Percentiles rank a stretch among this genome's conserved stretches.
These are phyloP conservation scores for Hemicrepidius hirtus DNA, from an alignment of 2,888 invertebrate genomes.

Conservation along the genomic window DNA sequence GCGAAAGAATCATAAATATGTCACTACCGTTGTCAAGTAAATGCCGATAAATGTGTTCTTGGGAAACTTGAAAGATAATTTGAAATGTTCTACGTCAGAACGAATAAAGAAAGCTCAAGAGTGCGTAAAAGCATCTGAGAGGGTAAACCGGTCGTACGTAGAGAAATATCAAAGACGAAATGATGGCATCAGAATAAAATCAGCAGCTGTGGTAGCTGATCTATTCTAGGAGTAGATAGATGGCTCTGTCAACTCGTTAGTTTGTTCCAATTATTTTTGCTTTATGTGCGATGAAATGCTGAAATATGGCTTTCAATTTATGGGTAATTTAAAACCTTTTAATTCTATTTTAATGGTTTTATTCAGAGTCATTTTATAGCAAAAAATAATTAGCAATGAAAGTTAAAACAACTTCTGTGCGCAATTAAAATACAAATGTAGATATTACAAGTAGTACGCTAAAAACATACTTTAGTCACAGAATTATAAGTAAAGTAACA, in stretches of 20 bases:
- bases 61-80: constrained; percentile 65
- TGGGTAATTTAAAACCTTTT: constrained; percentile 53
- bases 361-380: constrained; percentile 50
- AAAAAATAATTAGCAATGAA: constrained; percentile 47
- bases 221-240: constrained; percentile 69
- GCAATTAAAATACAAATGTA: constrained; percentile 44
- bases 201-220: constrained; percentile 67
- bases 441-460: constrained; percentile 24
- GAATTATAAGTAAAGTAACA: constrained; percentile 40
- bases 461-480: constrained; percentile 39
- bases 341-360: constrained; percentile 50
- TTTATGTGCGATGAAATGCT: constrained; percentile 68
- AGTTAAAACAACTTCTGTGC: constrained; percentile 41
- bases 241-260: constrained; percentile 67
- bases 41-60: constrained; percentile 73
- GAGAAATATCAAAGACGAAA: constrained; percentile 42
- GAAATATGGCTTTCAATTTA: constrained; percentile 64
- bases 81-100: constrained; percentile 43
- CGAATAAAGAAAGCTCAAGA: constrained; percentile 32
- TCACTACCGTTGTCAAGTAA: constrained; percentile 72
- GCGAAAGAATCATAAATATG: constrained; percentile 72
- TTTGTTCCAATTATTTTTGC: constrained; percentile 70
- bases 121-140: constrained; percentile 12
- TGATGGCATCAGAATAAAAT: constrained; percentile 57
- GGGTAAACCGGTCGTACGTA: constrained; percentile 41